Percentiles rank a stretch among this genome's conserved stretches.
Evolutionary conservation across 2,797 vertebrate species (phyloP).

Genomic region (Tiaroga cobitis): DNA sequence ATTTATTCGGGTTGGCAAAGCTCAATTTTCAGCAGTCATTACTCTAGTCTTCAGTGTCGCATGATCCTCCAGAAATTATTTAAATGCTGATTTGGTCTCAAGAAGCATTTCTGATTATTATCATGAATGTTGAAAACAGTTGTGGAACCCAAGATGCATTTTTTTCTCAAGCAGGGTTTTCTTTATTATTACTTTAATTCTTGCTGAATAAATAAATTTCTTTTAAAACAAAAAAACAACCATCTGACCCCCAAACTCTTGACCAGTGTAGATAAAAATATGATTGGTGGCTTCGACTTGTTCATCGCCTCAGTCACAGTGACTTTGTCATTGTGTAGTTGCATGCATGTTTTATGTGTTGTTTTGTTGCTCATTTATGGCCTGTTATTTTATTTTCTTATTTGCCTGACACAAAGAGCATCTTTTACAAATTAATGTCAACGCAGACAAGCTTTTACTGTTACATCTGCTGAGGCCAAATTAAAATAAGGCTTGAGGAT

Average conservation of each 20-base stretch:
- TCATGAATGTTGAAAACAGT: background rate
- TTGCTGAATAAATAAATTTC: background rate
- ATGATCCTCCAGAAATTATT: background rate
- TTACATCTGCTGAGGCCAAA: background rate
- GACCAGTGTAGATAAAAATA: constrained; percentile 82
- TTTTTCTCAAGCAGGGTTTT: background rate
- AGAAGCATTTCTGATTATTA: background rate
- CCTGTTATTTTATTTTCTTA: constrained; percentile 64
- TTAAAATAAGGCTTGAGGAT: constrained; percentile 20
- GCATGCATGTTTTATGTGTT: constrained; percentile 70
- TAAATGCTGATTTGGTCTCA: background rate
- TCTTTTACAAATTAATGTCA: constrained; percentile 79
- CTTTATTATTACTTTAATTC: no score
- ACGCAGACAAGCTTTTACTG: constrained; percentile 81
- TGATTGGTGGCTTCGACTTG: constrained; percentile 85
- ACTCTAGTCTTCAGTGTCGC: background rate
- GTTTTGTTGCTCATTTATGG: constrained; percentile 68
- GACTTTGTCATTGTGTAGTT: constrained; percentile 76
- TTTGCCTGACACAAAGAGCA: constrained; percentile 67
- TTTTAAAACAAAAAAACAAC: background rate
- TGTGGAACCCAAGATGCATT: background rate
- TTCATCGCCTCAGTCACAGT: constrained; percentile 71
- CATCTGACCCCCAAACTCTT: background rate
- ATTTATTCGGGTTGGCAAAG: background rate
- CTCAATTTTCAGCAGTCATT: background rate